Conservation (phyloP, 2,797 vertebrate species). For the Poecilia gillii region DNA sequence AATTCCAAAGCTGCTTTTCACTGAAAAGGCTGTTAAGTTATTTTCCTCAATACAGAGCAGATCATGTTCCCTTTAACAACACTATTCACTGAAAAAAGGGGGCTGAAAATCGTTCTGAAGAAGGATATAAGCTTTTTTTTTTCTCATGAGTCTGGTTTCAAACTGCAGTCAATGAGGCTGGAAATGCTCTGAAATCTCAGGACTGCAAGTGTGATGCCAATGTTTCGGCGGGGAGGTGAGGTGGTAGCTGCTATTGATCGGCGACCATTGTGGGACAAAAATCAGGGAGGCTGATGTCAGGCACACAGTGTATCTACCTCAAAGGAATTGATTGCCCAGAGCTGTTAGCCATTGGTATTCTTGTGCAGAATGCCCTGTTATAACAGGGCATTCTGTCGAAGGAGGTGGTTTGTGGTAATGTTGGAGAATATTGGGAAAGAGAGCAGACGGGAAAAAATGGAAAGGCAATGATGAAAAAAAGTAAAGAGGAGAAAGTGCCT, state of each 20-base stretch:
- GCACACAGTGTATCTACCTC: slow-evolving; percentile 66
- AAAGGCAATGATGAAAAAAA: background rate
- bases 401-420: slow-evolving; percentile 23
- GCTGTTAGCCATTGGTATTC: slow-evolving; percentile 70
- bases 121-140: slow-evolving; percentile 30
- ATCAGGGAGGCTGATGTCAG: slow-evolving; percentile 69
- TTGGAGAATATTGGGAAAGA: slow-evolving; percentile 30
- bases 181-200: slow-evolving; percentile 48
- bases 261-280: slow-evolving; percentile 66
- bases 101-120: slow-evolving; percentile 26
- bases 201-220: slow-evolving; percentile 44
- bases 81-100: slow-evolving; percentile 35
- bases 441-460: background rate
- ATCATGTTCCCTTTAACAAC: slow-evolving; percentile 48
- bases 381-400: slow-evolving; percentile 54
- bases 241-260: slow-evolving; percentile 63
- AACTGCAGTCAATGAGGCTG: slow-evolving; percentile 38
- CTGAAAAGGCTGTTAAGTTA: slow-evolving; percentile 34
- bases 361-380: slow-evolving; percentile 15
- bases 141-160: slow-evolving; percentile 7
- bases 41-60: slow-evolving; percentile 39
- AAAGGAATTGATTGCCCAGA: slow-evolving; percentile 70
- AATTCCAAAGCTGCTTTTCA: slow-evolving; percentile 30
- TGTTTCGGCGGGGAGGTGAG: slow-evolving; percentile 35
- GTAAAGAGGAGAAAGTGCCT: slow-evolving; percentile 37